phyloP scores from a whole-genome alignment of 2,888 invertebrate genomes.

The Phengaris arion region DNA sequence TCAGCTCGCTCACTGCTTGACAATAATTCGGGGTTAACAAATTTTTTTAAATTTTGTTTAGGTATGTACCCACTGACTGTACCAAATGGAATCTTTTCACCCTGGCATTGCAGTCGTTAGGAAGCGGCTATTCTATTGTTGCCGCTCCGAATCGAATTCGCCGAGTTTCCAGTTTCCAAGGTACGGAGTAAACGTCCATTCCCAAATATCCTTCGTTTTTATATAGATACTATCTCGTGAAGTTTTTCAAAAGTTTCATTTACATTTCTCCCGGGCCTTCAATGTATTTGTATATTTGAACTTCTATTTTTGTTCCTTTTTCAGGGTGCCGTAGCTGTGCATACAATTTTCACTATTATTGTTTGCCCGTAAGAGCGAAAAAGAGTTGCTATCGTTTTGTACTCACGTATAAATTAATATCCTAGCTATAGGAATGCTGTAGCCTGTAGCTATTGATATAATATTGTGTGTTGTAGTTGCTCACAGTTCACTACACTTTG shows the following conservation, averaged over 20 bases:
- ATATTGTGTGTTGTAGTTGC: neutral
- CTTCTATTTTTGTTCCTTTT: constrained; percentile 4
- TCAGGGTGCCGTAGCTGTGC: neutral
- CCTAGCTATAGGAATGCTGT: neutral
- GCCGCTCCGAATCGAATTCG: constrained; percentile 47
- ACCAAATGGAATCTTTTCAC: constrained; percentile 20
- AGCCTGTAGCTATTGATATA: neutral
- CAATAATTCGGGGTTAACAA: no score
- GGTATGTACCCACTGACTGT: neutral
- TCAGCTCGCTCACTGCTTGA: no score
- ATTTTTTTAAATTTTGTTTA: no score
- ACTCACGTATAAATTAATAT: neutral
- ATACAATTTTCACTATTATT: neutral
- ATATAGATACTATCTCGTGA: constrained; percentile 20
- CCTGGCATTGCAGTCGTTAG: constrained; percentile 36
- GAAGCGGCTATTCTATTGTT: constrained; percentile 47
- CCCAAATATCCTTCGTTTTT: constrained; percentile 29
- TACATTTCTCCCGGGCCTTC: constrained; percentile 9
- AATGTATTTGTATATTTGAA: constrained; percentile 1
- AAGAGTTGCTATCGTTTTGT: neutral
- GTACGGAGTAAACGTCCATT: constrained; percentile 33
- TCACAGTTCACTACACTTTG: constrained; percentile 1
- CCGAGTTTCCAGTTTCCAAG: constrained; percentile 44
- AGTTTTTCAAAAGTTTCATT: constrained; percentile 20
- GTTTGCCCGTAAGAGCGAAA: neutral